Percentiles rank a stretch among this genome's conserved stretches.
phyloP scores from a whole-genome alignment of 2,888 invertebrate species.

The Boloria euphrosyne region DNA sequence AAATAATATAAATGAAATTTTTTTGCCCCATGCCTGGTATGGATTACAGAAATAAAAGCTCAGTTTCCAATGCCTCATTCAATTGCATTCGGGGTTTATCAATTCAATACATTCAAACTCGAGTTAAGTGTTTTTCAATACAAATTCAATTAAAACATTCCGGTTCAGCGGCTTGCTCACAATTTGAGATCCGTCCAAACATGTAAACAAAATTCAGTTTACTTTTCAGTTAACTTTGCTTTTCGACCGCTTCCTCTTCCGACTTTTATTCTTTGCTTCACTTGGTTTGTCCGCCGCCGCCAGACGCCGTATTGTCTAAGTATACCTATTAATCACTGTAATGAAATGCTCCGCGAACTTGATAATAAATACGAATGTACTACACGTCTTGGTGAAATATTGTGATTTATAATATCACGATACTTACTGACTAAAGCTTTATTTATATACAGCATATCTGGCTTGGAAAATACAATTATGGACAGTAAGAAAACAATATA shows the following conservation, averaged over 20 bases:
- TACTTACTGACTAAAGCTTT: neutral
- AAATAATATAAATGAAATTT: neutral
- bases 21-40: constrained; percentile 19
- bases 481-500: no score
- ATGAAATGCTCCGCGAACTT: constrained; percentile 30
- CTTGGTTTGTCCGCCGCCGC: constrained; percentile 46
- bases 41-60: constrained; percentile 15
- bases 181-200: constrained; percentile 54
- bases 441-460: no score
- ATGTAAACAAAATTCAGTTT: constrained; percentile 63
- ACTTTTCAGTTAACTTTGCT: constrained; percentile 60
- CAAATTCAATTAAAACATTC: constrained; percentile 58
- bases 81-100: constrained; percentile 23
- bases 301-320: constrained; percentile 28
- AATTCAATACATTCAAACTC: constrained; percentile 40
- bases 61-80: constrained; percentile 20
- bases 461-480: no score
- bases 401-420: constrained; percentile 15
- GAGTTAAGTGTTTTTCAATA: constrained; percentile 48
- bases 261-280: constrained; percentile 52
- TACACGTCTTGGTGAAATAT: constrained; percentile 8
- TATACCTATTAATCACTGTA: constrained; percentile 32
- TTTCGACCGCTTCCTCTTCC: constrained; percentile 51
- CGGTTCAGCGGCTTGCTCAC: constrained; percentile 48
- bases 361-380: constrained; percentile 22